Conservation (phyloP, 2,113 vertebrate genomes). For the Holacanthus passer region DNA sequence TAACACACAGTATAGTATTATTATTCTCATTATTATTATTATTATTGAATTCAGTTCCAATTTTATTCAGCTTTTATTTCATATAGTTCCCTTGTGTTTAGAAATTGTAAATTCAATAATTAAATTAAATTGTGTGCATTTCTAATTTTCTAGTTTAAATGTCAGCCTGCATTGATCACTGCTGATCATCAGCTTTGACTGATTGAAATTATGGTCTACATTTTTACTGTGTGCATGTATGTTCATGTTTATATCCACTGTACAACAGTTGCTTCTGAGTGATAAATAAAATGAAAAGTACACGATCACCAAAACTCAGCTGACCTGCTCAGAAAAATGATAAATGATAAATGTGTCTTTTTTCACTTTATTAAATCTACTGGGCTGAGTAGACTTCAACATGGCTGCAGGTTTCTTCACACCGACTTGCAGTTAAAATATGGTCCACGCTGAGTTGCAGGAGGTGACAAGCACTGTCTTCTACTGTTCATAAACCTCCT, state of each 20-base stretch:
- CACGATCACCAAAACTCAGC: not conserved
- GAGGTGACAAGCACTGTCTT: slow-evolving; percentile 21
- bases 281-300: not conserved
- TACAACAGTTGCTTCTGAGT: not conserved
- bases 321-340: not conserved
- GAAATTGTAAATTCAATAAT: not conserved
- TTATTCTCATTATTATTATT: slow-evolving; percentile 10
- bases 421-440: slow-evolving; percentile 11
- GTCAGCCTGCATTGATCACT: not conserved
- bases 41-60: not conserved
- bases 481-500: slow-evolving; percentile 41
- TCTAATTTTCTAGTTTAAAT: not conserved
- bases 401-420: slow-evolving; percentile 1
- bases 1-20: not conserved
- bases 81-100: not conserved
- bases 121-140: not conserved
- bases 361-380: not conserved
- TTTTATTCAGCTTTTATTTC: not conserved
- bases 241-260: not conserved
- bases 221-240: too few relatives aligned
- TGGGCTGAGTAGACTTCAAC: not conserved
- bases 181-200: not conserved
- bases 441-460: not conserved
- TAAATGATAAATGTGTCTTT: not conserved
- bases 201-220: too few relatives aligned